phyloP scores from a whole-genome alignment of 2,888 invertebrate genomes.

The Acrobasis repandana region DNA sequence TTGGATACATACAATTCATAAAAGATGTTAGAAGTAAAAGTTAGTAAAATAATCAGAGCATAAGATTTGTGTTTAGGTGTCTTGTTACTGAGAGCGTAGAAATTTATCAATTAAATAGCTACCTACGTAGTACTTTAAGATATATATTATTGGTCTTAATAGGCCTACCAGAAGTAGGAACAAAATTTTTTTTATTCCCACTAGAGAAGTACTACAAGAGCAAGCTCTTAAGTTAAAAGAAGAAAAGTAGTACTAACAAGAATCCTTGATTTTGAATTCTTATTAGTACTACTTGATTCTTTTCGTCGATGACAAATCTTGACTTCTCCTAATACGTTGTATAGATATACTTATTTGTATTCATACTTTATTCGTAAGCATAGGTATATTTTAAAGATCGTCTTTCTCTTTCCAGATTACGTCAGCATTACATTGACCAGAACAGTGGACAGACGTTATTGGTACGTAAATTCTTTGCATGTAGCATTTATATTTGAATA shows the following conservation, averaged over 20 bases:
- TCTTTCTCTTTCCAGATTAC: conserved; percentile 16
- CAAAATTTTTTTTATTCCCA: no score
- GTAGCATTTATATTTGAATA: neutral
- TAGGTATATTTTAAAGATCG: neutral
- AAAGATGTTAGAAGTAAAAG: neutral
- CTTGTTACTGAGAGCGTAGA: neutral
- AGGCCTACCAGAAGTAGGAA: no score
- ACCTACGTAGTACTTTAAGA: no score
- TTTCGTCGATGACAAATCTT: no score
- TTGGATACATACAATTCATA: neutral
- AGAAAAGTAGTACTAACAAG: no score
- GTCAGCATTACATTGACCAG: neutral
- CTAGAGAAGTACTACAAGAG: no score
- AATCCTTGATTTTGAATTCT: no score
- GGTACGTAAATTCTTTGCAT: conserved; percentile 6
- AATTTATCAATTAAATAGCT: neutral
- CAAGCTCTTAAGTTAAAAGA: no score
- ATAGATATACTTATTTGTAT: neutral
- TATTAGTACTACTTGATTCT: no score
- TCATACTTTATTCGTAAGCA: neutral
- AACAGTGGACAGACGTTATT: conserved; percentile 13
- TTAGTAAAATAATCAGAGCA: conserved; percentile 5
- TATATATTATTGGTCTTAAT: no score
- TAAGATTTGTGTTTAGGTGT: neutral
- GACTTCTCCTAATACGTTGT: no score